Evolutionary conservation across 1,140 invertebrate genomes (phyloP), one percentile per base, ranked within the genome.

Genomic region (Megalopta genalis): DNA sequence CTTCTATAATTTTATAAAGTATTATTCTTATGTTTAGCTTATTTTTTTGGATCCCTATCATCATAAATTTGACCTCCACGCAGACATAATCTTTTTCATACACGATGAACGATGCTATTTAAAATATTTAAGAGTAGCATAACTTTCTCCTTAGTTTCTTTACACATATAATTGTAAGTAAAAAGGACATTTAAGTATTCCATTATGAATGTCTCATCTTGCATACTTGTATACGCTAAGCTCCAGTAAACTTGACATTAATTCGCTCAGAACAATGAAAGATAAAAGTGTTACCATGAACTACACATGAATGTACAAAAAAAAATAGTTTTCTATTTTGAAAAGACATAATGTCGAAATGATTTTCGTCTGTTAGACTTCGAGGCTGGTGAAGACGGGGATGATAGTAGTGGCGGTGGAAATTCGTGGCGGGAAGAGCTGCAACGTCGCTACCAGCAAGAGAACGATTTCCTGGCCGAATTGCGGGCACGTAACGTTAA

Each of bases 341-440:
- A 2, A 18, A 32, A 14, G n/a, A 54, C 18, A 25, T 73, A 73
- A 57, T 12, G 66, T 46, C 2, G 57, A 21, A 52, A 60, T 6
- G 3, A 49, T 67, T 25, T 85, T 78, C 27, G 85, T 91, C 69
- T 88, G 68, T 49, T 85, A 93, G 92, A 93, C 85, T 93, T 93
- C 86, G 92, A 93, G 79, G 94, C 93, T 80, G 93, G 93, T 66
- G 94, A 92, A 66, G 93, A 94, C 83, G 91, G 94, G 70, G 94
- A 94, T 73, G 94, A 94, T 80, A 93, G 93, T 54, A 94, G 94
- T 72, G 93, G 93, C 0, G 93, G 93, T 65, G 90, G 90, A 0
- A 91, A 92, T 80, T 91, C 92, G 8, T 96, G 95, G 95, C 93
- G 95, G 59, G 94, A 95, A 80, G 95, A 96, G 88, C 90, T 96